phyloP scores from a whole-genome alignment of 2,797 vertebrate genomes.

The Enoplosus armatus region DNA sequence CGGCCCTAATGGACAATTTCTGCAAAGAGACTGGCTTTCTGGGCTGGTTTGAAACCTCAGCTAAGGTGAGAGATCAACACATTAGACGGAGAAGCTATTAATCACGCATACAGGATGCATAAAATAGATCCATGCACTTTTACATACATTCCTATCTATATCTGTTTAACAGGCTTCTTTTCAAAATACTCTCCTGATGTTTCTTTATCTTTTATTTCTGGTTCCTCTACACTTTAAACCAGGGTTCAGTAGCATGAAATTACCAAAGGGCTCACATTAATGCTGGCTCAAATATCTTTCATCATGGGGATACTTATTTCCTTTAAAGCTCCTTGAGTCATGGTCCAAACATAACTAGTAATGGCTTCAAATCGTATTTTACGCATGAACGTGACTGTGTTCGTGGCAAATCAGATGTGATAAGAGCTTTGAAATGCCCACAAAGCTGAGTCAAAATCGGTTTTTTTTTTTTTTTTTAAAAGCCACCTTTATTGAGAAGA shows the following conservation, averaged over 20 bases:
- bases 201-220: constrained; percentile 15
- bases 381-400: constrained; percentile 25
- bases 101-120: neutral
- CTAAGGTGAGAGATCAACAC: constrained; percentile 89
- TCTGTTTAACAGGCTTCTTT: neutral
- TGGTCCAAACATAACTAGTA: constrained; percentile 24
- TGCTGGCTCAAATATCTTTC: constrained; percentile 40
- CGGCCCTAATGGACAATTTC: constrained; percentile 93
- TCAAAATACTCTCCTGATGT: constrained; percentile 3
- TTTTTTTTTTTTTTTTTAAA: no score
- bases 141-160: constrained; percentile 3
- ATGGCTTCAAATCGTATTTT: constrained; percentile 37
- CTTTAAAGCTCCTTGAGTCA: constrained; percentile 4
- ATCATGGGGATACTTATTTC: constrained; percentile 37
- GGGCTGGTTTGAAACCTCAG: constrained; percentile 99
- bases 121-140: neutral
- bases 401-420: constrained; percentile 17
- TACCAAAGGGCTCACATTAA: constrained; percentile 34
- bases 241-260: constrained; percentile 45
- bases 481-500: neutral
- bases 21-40: constrained; percentile 97
- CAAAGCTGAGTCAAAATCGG: neutral
- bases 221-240: constrained; percentile 13
- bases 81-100: neutral
- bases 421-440: constrained; percentile 8